A percentile compares a stretch with the other conserved stretches of the same genome.
phyloP scores from a whole-genome alignment of 2,113 vertebrate species.

The Melanocharis versteri region DNA sequence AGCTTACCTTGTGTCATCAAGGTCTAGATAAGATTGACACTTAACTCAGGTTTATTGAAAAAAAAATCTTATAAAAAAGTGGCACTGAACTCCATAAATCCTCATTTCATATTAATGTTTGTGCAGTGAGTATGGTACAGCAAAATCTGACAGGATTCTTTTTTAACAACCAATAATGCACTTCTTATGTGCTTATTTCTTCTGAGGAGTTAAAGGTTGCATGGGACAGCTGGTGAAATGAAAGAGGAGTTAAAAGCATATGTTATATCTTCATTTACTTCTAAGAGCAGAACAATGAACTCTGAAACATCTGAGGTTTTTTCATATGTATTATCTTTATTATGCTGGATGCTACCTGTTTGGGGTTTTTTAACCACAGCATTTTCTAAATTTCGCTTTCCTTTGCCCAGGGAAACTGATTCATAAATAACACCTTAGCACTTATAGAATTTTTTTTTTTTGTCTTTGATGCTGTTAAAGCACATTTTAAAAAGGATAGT shows the following conservation, averaged over 20 bases:
- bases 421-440: not conserved
- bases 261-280: not conserved
- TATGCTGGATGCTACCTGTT: not conserved
- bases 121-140: not conserved
- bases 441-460: not conserved
- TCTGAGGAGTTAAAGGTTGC: not conserved
- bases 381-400: not conserved
- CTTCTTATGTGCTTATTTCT: not conserved
- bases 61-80: not conserved
- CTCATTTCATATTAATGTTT: not conserved
- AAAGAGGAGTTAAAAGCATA: not conserved
- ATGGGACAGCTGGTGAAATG: not conserved
- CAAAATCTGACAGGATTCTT: not conserved
- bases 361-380: not conserved
- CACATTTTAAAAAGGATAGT: not conserved
- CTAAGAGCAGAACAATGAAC: not conserved
- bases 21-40: not conserved
- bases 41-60: not conserved
- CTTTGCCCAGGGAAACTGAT: not conserved
- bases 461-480: not conserved
- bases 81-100: not conserved
- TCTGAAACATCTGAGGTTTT: not conserved
- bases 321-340: not conserved
- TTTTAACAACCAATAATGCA: not conserved
- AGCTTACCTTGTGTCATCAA: not conserved